Conservation (phyloP, 1,140 invertebrate species). For the Aradophagus sp. region DNA sequence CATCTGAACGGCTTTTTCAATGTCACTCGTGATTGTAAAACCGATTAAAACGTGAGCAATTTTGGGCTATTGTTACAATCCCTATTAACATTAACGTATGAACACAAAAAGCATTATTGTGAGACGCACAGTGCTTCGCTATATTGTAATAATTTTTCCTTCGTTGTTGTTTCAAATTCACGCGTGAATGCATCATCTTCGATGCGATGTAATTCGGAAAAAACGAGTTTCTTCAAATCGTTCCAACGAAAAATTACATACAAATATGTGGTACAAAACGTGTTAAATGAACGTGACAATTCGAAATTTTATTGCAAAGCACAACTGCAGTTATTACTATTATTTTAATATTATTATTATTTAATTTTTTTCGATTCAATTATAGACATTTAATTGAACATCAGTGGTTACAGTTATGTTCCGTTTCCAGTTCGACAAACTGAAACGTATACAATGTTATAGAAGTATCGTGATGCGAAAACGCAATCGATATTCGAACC, state of each 20-base stretch:
- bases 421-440: too few species aligned
- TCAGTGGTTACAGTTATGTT: background rate
- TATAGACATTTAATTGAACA: slow-evolving; percentile 7
- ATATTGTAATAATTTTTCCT: slow-evolving; percentile 34
- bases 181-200: slow-evolving; percentile 11
- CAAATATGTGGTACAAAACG: slow-evolving; percentile 42
- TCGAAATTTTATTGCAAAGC: slow-evolving; percentile 20
- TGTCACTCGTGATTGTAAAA: slow-evolving; percentile 24
- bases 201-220: slow-evolving; percentile 28
- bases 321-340: too few species aligned
- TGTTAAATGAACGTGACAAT: slow-evolving; percentile 22
- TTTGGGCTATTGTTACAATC: slow-evolving; percentile 37
- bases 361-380: too few species aligned
- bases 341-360: too few species aligned
- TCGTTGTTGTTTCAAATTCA: slow-evolving; percentile 39
- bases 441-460: too few species aligned
- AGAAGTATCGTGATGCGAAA: too few species aligned
- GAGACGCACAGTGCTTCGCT: slow-evolving; percentile 46
- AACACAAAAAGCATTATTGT: slow-evolving; percentile 52
- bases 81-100: slow-evolving; percentile 41
- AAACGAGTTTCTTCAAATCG: slow-evolving; percentile 15
- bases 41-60: slow-evolving; percentile 24
- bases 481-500: too few species aligned
- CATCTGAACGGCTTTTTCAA: slow-evolving; percentile 23
- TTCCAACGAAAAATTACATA: slow-evolving; percentile 46